Evolutionary conservation across 2,113 vertebrate genomes (phyloP).

Genomic region (Archilochus colubris): DNA sequence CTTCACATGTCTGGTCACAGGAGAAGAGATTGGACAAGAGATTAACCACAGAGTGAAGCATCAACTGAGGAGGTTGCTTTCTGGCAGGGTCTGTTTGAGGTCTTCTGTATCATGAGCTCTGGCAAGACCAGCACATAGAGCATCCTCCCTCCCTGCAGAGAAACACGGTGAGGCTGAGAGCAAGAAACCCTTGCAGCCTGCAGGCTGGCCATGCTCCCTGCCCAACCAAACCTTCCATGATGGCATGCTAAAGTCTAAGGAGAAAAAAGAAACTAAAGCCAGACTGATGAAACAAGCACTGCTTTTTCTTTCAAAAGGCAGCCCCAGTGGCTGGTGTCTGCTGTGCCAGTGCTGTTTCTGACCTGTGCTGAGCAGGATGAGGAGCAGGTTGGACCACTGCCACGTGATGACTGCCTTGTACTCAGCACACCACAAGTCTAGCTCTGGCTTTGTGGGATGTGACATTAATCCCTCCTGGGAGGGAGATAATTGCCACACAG

Average conservation of each 20-base stretch:
- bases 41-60: neutral
- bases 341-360: neutral
- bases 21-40: neutral
- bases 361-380: neutral
- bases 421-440: neutral
- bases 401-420: rapidly evolving
- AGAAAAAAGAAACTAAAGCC: neutral
- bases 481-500: neutral
- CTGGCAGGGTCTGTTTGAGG: neutral
- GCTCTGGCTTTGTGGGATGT: neutral
- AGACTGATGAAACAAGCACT: neutral
- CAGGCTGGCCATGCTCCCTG: neutral
- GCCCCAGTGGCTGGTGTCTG: neutral
- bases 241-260: neutral
- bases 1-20: neutral
- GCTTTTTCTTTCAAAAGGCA: neutral
- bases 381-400: neutral
- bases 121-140: neutral
- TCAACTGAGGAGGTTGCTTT: neutral
- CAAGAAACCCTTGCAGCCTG: neutral
- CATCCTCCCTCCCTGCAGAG: neutral
- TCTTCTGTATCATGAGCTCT: rapidly evolving
- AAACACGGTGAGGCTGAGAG: rapidly evolving
- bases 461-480: neutral
- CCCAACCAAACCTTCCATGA: neutral